These are phyloP conservation scores for Ypsolopha sequella DNA, from an alignment of 2,888 invertebrate genomes.

Conservation along the genomic window DNA sequence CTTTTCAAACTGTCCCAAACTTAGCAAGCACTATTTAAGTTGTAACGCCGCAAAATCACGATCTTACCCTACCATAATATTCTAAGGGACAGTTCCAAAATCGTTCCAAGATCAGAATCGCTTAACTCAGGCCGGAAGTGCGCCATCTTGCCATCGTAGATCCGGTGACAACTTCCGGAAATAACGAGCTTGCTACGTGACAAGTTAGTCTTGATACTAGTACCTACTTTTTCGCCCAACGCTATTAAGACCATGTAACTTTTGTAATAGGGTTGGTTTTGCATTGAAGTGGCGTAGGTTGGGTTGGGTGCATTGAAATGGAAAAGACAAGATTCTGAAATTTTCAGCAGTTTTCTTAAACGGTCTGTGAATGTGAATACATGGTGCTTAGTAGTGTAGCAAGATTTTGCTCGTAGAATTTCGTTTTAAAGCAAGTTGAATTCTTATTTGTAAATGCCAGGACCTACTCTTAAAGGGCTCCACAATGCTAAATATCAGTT, in stretches of 20 bases:
- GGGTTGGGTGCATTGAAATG: neutral
- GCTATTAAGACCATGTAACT: no score
- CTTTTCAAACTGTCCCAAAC: neutral
- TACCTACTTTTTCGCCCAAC: no score
- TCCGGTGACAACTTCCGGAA: constrained; percentile 5
- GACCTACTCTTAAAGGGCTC: no score
- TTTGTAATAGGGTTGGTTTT: neutral
- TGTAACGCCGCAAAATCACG: neutral
- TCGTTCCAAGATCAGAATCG: neutral
- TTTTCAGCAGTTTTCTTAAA: constrained; percentile 2
- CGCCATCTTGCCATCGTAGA: constrained; percentile 3
- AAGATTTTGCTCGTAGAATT: no score
- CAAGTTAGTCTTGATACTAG: neutral
- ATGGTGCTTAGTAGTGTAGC: no score
- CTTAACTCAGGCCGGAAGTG: constrained; percentile 3
- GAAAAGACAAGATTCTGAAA: neutral
- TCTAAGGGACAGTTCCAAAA: neutral
- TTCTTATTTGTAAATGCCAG: no score
- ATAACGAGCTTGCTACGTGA: constrained; percentile 5
- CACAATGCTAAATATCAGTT: no score
- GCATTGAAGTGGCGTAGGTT: neutral
- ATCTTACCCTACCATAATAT: neutral
- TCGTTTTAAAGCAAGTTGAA: no score
- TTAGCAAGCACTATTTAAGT: neutral
- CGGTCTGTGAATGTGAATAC: no score